These are phyloP conservation scores for Chrysolina haemoptera DNA, from an alignment of 2,888 invertebrate genomes.

Conservation along the genomic window DNA sequence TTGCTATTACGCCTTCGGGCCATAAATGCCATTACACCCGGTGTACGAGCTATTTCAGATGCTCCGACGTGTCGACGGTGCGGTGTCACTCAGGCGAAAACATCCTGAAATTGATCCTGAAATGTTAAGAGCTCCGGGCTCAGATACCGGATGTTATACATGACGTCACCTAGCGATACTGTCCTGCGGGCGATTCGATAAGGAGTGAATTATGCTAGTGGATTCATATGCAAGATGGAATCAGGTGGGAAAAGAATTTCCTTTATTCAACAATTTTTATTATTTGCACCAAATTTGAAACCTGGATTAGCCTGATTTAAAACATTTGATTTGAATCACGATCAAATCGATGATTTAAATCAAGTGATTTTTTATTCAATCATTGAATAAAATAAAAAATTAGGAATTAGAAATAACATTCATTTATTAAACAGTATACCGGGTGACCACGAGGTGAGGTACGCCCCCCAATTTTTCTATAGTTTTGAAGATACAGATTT, in stretches of 20 bases:
- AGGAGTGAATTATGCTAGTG: background rate
- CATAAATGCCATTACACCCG: conserved; percentile 12
- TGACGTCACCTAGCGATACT: conserved; percentile 1
- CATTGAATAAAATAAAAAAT: no score
- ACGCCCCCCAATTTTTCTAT: no score
- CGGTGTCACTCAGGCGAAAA: background rate
- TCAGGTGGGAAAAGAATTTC: background rate
- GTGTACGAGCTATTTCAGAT: conserved; percentile 8
- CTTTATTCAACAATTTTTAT: background rate
- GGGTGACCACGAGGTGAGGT: no score
- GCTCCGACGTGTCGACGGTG: conserved; percentile 6
- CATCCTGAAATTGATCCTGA: conserved; percentile 3
- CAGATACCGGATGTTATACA: background rate
- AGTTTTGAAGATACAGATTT: no score
- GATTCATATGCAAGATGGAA: background rate
- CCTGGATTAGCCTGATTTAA: no score
- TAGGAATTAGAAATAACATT: no score
- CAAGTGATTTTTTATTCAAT: no score
- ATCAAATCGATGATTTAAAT: no score
- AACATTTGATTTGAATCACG: no score
- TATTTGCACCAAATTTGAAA: no score
- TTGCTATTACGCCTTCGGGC: background rate
- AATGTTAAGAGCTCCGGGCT: conserved; percentile 4
- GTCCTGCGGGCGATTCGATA: background rate
- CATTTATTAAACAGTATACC: no score